Evolutionary conservation across 2,113 vertebrate genomes (phyloP).

Genomic region (Bombycilla garrulus): DNA sequence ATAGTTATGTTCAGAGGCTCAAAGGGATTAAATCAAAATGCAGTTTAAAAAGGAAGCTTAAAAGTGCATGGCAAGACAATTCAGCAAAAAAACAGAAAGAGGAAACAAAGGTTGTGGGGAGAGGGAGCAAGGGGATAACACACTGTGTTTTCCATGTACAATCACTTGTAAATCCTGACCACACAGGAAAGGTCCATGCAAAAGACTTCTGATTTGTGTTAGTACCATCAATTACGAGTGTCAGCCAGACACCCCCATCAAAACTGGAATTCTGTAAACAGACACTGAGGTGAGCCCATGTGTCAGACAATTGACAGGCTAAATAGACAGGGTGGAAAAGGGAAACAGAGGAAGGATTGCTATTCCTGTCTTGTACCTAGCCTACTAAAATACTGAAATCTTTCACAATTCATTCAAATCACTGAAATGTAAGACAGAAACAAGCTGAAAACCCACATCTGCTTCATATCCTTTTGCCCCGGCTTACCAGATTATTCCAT

Average conservation of each 20-base stretch:
- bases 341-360: neutral
- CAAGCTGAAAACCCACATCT: neutral
- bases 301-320: neutral
- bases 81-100: neutral
- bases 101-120: neutral
- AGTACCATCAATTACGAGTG: neutral
- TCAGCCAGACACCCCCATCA: neutral
- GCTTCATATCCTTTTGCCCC: neutral
- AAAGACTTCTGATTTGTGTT: neutral
- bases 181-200: neutral
- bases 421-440: neutral
- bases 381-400: neutral
- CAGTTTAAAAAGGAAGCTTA: neutral
- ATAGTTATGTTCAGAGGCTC: neutral
- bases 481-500: neutral
- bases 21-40: neutral
- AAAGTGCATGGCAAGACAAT: neutral
- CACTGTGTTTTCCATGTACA: neutral
- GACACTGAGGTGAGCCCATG: neutral
- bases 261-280: neutral
- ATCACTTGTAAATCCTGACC: neutral
- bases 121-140: neutral
- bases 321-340: neutral
- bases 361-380: neutral
- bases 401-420: neutral